Conservation (phyloP, 2,797 vertebrate genomes). For the Siniperca undulata region DNA sequence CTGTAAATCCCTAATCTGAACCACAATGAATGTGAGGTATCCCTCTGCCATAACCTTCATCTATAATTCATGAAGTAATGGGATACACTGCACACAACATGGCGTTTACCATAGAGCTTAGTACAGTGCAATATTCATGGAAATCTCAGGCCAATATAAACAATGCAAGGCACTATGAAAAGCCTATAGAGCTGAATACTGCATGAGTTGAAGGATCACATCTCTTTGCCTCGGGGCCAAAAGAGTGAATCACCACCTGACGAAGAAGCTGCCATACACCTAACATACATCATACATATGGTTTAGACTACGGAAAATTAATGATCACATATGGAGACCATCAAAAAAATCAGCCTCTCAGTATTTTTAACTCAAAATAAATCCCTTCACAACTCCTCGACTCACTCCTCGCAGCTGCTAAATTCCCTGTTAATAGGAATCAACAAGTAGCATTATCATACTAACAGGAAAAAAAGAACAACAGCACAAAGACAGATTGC, state of each 20-base stretch:
- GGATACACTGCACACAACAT: conserved; percentile 68
- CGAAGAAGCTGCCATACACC: background rate
- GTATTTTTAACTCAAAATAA: background rate
- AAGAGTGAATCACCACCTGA: conserved; percentile 46
- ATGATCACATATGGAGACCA: conserved; percentile 24
- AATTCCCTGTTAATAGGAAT: conserved; percentile 24
- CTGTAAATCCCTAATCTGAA: conserved; percentile 33
- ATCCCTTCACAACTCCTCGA: background rate
- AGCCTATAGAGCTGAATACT: conserved; percentile 55
- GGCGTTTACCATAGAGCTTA: conserved; percentile 55
- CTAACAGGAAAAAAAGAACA: background rate
- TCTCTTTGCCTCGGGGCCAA: conserved; percentile 36
- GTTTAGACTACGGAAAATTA: conserved; percentile 5
- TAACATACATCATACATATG: conserved; percentile 21
- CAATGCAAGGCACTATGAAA: conserved; percentile 30
- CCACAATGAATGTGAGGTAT: conserved; percentile 29
- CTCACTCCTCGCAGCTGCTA: conserved; percentile 7
- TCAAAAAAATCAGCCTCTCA: conserved; percentile 17
- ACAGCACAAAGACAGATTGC: conserved; percentile 25
- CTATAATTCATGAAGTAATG: conserved; percentile 74
- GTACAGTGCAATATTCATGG: conserved; percentile 67
- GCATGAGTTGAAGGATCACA: conserved; percentile 49
- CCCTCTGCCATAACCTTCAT: conserved; percentile 56
- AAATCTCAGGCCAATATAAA: conserved; percentile 64
- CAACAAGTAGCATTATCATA: conserved; percentile 31